Conservation (phyloP, 2,113 vertebrate species). For the Myiozetetes cayanensis region DNA sequence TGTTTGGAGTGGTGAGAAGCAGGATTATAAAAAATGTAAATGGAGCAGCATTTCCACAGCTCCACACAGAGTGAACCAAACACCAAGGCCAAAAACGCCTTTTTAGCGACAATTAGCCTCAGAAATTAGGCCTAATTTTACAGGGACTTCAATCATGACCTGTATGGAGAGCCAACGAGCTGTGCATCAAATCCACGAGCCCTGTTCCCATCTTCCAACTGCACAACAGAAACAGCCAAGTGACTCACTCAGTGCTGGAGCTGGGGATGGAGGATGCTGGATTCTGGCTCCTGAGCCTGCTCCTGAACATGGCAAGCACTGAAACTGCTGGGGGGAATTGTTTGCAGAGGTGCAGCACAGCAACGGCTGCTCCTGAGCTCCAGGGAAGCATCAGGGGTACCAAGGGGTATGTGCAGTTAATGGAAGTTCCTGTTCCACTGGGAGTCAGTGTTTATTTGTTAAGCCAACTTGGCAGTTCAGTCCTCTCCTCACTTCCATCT, state of each 20-base stretch:
- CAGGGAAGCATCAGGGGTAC: not conserved
- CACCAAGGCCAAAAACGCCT: not conserved
- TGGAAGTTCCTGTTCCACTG: not conserved
- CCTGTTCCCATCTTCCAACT: not conserved
- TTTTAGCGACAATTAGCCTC: not conserved
- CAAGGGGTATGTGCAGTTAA: not conserved
- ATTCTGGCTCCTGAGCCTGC: not conserved
- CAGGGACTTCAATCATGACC: not conserved
- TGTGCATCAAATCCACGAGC: not conserved
- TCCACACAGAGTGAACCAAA: not conserved
- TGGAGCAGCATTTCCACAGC: conserved; percentile 29
- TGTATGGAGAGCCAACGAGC: not conserved
- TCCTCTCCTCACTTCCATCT: conserved; percentile 45
- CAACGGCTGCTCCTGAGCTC: not conserved
- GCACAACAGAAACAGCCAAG: conserved; percentile 5
- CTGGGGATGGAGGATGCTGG: not conserved
- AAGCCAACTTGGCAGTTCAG: not conserved
- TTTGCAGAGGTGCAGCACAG: not conserved
- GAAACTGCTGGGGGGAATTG: not conserved
- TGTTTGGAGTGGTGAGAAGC: conserved; percentile 33
- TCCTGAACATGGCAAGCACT: not conserved
- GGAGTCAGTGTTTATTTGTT: not conserved
- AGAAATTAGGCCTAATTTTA: not conserved
- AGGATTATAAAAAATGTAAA: conserved; percentile 16
- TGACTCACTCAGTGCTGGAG: conserved; percentile 1